phyloP scores from a whole-genome alignment of 2,888 invertebrate species.

The Leptothorax acervorum region DNA sequence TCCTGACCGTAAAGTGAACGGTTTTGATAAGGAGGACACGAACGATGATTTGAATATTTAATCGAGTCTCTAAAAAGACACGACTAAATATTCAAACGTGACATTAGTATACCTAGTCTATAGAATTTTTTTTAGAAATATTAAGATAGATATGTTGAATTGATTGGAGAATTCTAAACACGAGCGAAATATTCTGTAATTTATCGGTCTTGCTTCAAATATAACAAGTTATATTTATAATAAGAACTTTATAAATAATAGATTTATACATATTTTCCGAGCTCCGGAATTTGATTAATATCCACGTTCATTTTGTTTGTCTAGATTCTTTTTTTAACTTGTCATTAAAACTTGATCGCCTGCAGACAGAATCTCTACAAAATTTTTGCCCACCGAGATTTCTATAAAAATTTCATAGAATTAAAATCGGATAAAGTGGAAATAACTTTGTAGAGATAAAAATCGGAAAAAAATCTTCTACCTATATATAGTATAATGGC shows the following conservation, averaged over 20 bases:
- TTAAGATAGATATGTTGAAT: background rate
- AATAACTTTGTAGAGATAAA: background rate
- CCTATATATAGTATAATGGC: background rate
- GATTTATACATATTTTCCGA: background rate
- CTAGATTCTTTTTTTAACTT: background rate
- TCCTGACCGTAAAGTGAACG: background rate
- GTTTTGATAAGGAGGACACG: background rate
- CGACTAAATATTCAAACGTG: background rate
- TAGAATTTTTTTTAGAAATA: too few species aligned
- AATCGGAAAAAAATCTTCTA: background rate
- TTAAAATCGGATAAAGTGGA: background rate
- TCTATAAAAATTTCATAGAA: slow-evolving; percentile 7
- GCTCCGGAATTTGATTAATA: background rate
- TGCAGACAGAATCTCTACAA: background rate
- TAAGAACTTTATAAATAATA: background rate
- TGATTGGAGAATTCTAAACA: background rate
- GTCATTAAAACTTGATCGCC: background rate
- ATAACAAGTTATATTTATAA: background rate
- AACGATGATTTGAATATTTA: too few species aligned
- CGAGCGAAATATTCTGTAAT: background rate
- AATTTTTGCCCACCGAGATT: background rate
- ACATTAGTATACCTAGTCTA: too few species aligned
- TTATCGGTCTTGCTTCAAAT: background rate
- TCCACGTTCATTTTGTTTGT: background rate
- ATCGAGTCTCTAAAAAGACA: background rate